phyloP scores from a whole-genome alignment of 2,113 vertebrate genomes.

The Macrotus californicus region DNA sequence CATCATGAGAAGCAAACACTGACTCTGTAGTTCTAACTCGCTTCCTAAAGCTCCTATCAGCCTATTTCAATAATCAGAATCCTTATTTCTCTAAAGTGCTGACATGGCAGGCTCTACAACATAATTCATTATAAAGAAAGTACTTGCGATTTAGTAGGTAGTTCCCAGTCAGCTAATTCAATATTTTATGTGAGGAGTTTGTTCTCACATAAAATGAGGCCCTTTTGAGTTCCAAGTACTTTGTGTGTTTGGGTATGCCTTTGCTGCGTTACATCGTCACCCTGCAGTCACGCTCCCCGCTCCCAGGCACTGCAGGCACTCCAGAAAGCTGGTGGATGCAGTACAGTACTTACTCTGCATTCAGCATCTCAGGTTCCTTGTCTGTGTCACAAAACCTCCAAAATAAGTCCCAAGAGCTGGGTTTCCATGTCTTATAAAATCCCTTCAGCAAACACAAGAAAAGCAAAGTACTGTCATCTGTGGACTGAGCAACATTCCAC shows the following conservation, averaged over 20 bases:
- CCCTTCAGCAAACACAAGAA: neutral
- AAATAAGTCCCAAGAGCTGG: neutral
- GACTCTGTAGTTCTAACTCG: neutral
- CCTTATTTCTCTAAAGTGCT: neutral
- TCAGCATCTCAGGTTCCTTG: constrained; percentile 4
- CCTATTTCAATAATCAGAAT: neutral
- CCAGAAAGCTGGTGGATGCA: neutral
- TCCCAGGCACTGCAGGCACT: neutral
- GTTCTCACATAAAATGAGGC: neutral
- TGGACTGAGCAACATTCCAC: neutral
- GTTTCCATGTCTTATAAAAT: neutral
- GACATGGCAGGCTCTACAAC: neutral
- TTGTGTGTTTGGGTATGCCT: constrained; percentile 11
- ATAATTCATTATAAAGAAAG: neutral
- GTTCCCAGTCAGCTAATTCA: neutral
- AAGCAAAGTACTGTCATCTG: constrained; percentile 26
- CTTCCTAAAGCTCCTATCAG: neutral
- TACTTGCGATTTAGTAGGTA: neutral
- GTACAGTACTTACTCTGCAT: constrained; percentile 12
- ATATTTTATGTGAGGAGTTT: neutral
- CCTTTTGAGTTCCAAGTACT: constrained; percentile 9
- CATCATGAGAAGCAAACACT: neutral
- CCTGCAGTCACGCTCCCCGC: neutral
- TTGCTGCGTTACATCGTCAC: neutral
- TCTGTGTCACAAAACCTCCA: neutral